phyloP scores from a whole-genome alignment of 1,140 invertebrate species.

The Drosophila paulistorum region DNA sequence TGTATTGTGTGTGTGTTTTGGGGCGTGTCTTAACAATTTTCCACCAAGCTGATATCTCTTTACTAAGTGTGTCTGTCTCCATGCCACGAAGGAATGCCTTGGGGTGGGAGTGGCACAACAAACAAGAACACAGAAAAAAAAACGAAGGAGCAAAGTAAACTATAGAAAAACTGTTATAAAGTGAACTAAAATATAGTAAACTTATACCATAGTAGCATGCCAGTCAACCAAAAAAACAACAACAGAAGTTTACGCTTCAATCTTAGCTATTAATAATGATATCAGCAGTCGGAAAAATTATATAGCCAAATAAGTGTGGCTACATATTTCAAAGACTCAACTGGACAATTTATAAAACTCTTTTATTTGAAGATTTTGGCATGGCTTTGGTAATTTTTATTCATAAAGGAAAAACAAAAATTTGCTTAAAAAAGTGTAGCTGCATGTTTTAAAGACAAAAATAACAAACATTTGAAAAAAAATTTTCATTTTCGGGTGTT shows the following conservation, averaged over 20 bases:
- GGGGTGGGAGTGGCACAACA: constrained; percentile 11
- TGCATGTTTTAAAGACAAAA: not conserved
- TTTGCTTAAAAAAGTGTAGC: not conserved
- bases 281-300: no score
- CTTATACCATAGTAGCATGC: not conserved
- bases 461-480: not conserved
- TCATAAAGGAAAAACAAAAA: no score
- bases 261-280: no score
- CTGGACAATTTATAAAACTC: no score
- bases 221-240: not conserved
- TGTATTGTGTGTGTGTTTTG: constrained; percentile 53
- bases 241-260: not conserved
- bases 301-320: no score
- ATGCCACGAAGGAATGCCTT: constrained; percentile 38
- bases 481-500: no score
- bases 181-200: not conserved
- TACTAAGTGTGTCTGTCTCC: constrained; percentile 30
- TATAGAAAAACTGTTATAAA: constrained; percentile 7
- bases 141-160: not conserved
- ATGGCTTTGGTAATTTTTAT: no score
- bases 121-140: not conserved
- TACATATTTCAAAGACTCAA: no score
- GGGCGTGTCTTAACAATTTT: constrained; percentile 53
- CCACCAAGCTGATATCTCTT: constrained; percentile 60
- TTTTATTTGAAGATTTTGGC: no score